Evolutionary conservation across 2,797 vertebrate species (phyloP), one percentile per base, ranked within the genome.

Genomic region (Cichlasoma orientale): DNA sequence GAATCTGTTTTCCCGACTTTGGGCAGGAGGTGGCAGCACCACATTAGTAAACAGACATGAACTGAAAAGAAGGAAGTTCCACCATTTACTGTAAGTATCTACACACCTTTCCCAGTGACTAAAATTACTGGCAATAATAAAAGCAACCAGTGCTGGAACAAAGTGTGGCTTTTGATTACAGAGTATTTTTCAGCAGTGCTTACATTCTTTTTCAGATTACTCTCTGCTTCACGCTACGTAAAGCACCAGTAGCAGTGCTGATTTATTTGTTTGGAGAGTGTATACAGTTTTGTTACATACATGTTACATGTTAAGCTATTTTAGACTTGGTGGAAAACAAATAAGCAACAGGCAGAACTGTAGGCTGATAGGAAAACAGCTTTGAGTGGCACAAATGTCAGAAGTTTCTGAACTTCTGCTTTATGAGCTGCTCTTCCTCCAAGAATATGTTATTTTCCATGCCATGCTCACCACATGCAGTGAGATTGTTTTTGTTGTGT

Each of bases 11-110:
- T 82, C 36, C 79, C 44, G 3, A 19, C 27, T 69, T 13, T 72
- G 16, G 75, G 3, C 92, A 91, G 86, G 71, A 94, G 93, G 86
- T 78, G 92, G 92, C 91, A 93, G 93, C 89, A 93, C 31, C 47
- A 75, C 69, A 86, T 84, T 55, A 86, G 5, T 23, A 12, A 86
- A 82, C 53, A 66, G 2, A 74, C 41, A 53, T 54, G 4, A n/a
- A 12, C 3, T 4, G n/a, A 56, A 21, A 5, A 29, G 19, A 57
- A 3, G 8, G 18, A 14, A 27, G 3, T 47, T 25, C 14, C 4
- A 33, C 23, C 11, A 41, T 75, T 27, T 41, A n/a, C 19, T 52
- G 14, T 33, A n/a, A 78, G 38, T 14, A 13, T 55, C 50, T 13
- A 38, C 23, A 73, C 2, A 52, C 16, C 9, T 59, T 44, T 76